Evolutionary conservation across 2,888 invertebrate genomes (phyloP).

Genomic region (Perizoma flavofasciatum): DNA sequence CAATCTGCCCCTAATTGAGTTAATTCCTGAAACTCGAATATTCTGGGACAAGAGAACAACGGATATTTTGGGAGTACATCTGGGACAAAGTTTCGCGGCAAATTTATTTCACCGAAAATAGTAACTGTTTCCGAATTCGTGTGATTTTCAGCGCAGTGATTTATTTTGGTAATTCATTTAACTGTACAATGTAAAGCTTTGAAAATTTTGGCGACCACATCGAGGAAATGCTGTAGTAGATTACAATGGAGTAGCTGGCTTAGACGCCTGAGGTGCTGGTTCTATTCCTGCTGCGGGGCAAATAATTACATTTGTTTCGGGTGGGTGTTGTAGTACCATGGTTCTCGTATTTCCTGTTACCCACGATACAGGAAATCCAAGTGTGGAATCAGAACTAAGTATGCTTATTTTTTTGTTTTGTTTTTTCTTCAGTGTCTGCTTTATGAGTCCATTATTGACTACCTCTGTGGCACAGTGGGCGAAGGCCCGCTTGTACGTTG

Average conservation of each 20-base stretch:
- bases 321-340: no score
- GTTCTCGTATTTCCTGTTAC: no score
- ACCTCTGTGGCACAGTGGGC: background rate
- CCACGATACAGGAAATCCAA: no score
- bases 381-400: no score
- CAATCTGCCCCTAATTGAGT: background rate
- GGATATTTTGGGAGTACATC: background rate
- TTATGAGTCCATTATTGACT: background rate
- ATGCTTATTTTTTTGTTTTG: no score
- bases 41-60: constrained; percentile 1
- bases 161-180: background rate
- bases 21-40: background rate
- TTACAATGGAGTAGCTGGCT: no score
- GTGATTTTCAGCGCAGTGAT: background rate
- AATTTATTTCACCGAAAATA: background rate
- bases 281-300: no score
- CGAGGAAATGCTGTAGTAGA: no score
- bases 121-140: background rate
- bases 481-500: background rate
- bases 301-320: no score
- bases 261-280: no score
- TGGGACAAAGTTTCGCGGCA: background rate
- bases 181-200: background rate
- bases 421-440: no score
- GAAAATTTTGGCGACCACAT: no score